Evolutionary conservation across 2,888 invertebrate genomes (phyloP).

Genomic region (Deladenus siricidicola): DNA sequence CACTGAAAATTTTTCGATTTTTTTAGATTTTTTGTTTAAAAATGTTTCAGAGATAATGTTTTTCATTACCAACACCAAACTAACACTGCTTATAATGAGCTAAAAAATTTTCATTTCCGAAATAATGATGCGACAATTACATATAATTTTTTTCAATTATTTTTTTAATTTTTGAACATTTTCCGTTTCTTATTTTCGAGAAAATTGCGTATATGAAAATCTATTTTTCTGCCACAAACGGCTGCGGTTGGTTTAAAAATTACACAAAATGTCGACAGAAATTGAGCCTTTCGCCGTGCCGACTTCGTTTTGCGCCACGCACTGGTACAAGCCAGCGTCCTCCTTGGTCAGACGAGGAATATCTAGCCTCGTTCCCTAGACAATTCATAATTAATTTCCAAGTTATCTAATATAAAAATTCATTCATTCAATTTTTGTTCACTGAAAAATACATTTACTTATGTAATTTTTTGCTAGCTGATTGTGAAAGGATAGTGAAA

Average conservation of each 20-base stretch:
- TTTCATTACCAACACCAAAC: too few relatives aligned
- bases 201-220: too few relatives aligned
- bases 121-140: neutral
- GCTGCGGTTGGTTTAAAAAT: too few relatives aligned
- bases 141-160: neutral
- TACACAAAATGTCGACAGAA: constrained; percentile 61
- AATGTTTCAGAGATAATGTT: too few relatives aligned
- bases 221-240: too few relatives aligned
- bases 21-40: too few relatives aligned
- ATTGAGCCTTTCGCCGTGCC: constrained; percentile 60
- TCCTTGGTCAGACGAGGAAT: constrained; percentile 42
- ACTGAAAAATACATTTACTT: neutral
- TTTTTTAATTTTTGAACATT: constrained; percentile 3
- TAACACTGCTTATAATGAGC: neutral
- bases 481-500: neutral
- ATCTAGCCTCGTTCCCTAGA: constrained; percentile 44
- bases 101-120: too few relatives aligned
- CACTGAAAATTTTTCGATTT: too few relatives aligned
- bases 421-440: too few relatives aligned
- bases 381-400: neutral
- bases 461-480: neutral
- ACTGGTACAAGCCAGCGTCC: constrained; percentile 61
- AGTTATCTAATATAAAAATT: neutral
- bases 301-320: constrained; percentile 58
- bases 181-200: too few relatives aligned